Base-by-base conservation (phyloP, 23 tunicate genomes). In the Ascidia mentula region DNA sequence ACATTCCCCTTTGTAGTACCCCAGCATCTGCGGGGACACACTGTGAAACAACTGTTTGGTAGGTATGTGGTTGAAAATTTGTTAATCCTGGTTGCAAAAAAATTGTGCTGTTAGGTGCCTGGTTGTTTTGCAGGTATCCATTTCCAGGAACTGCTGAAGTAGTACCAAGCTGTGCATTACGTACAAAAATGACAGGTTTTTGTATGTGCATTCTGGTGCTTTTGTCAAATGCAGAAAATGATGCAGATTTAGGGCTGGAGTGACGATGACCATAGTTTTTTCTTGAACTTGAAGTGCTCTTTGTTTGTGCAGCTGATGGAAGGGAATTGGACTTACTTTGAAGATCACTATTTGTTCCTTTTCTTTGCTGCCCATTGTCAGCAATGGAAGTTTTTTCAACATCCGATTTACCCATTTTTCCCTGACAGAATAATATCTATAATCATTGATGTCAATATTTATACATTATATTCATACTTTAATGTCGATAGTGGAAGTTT, bases 161-260 rank as follows among this genome's bases (percentile, higher is more conserved):
- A 53, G 22, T 53, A 36, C 53, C 53, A 22, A 30, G 22, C 20
- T 30, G 34, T 36, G 78, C 24, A 30, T 9, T 38, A 30, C 53
- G 78, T 1, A 74, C 53, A 38, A 74, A 31, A 74, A 39, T 38
- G 13, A 74, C 34, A 38, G 78, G 78, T 18, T 74, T 74, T 38
- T 34, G 46, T 30, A 74, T 18, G 20, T 30, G 34, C 78, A 31
- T 74, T 9, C 46, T 38, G 3, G 46, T 34, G 34, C 20, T 30
- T 74, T 39, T 38, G 18, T 74, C 78, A 39, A 74, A 74, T 6
- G 78, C 78, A 37, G 78, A 74, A 17, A 74, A 74, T 5, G 78
- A 74, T 30, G 78, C 78, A 74, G 78, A 74, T 35, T 74, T 74
- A 31, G 78, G 78, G n/a, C 34, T 30, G 30, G 53, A 39, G 6